Percentiles rank a stretch among this genome's conserved stretches.
Conservation (phyloP, 2,888 invertebrate genomes). For the Busseola fusca region DNA sequence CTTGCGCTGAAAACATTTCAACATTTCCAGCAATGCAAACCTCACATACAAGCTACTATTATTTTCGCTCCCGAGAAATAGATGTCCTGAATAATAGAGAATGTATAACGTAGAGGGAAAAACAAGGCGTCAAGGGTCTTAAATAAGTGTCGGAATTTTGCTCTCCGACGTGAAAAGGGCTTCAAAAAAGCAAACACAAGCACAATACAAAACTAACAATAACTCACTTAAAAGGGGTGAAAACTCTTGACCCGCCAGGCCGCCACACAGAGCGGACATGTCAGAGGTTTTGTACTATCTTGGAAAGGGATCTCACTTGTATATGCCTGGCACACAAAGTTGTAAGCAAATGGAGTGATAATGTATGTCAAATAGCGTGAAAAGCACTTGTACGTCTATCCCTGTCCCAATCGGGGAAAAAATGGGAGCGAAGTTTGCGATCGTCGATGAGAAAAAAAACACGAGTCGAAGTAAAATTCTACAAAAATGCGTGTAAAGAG, state of each 20-base stretch:
- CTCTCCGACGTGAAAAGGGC: slow-evolving; percentile 40
- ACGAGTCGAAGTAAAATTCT: neutral
- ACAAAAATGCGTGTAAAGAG: neutral
- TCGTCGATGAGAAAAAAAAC: neutral
- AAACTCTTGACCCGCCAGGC: slow-evolving; percentile 64
- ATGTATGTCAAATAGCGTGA: slow-evolving; percentile 9
- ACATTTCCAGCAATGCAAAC: slow-evolving; percentile 12
- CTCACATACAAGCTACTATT: neutral
- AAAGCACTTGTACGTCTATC: neutral
- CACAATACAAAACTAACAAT: slow-evolving; percentile 61
- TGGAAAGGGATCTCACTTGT: slow-evolving; percentile 45
- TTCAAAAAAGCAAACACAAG: slow-evolving; percentile 49
- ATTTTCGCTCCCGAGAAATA: neutral
- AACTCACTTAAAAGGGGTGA: slow-evolving; percentile 66
- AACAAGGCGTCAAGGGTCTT: slow-evolving; percentile 38
- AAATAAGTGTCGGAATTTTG: slow-evolving; percentile 52
- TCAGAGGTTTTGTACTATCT: slow-evolving; percentile 49
- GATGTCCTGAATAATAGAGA: slow-evolving; percentile 1
- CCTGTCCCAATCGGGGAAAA: neutral
- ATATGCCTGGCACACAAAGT: slow-evolving; percentile 19
- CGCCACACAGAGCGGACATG: slow-evolving; percentile 55
- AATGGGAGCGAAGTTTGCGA: neutral
- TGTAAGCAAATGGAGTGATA: slow-evolving; percentile 34
- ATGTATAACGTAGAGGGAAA: neutral
- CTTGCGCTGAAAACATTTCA: neutral